Evolutionary conservation across 2,888 invertebrate species (phyloP), one percentile per base, ranked within the genome.

Genomic region (Erebia palarica): DNA sequence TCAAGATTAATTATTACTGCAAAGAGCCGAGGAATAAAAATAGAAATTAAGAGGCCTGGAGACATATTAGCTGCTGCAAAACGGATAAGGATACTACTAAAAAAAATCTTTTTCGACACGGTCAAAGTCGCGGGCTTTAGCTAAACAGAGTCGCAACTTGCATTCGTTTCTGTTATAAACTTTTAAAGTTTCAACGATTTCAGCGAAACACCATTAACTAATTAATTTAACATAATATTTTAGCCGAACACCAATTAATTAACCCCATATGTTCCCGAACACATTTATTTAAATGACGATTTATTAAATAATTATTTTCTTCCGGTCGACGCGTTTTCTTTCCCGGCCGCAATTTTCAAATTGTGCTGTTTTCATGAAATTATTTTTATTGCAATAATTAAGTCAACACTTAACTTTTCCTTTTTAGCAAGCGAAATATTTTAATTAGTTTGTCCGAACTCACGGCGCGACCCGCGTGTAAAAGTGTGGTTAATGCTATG

Each of bases 381-480:
- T 72, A 75, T 74, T 73, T 73, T 73, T 70, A 51, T 65, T 47
- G 74, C 73, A 76, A 78, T 80, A 80, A 81, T 81, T 79, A 80
- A 76, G 78, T 77, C 72, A 69, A 75, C 69, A 76, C 75, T 75
- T 74, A 74, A 79, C 78, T 76, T 80, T 82, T 80, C 81, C 82
- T 84, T 83, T 83, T 82, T 82, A 80, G 82, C 79, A 79, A 84
- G 88, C 88, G 86, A 88, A 89, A 90, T 89, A 87, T 90, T 92
- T 92, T 92, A 92, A 91, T 92, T 92, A 91, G 91, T 86, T 84
- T 84, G 89, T 85, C 86, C 86, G 82, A 73, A 73, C 72, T 71
- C 68, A 72, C 70, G 69, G 68, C 65, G 72, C 75, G 77, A 77
- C 71, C 74, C 74, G 71, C 63, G 78, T 67, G 70, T 68, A 57